Percentiles rank a stretch among this genome's conserved stretches.
Evolutionary conservation across 37 sponge, comb jelly and placozoan genomes (phyloP).

Genomic region (Halichondria panicea): DNA sequence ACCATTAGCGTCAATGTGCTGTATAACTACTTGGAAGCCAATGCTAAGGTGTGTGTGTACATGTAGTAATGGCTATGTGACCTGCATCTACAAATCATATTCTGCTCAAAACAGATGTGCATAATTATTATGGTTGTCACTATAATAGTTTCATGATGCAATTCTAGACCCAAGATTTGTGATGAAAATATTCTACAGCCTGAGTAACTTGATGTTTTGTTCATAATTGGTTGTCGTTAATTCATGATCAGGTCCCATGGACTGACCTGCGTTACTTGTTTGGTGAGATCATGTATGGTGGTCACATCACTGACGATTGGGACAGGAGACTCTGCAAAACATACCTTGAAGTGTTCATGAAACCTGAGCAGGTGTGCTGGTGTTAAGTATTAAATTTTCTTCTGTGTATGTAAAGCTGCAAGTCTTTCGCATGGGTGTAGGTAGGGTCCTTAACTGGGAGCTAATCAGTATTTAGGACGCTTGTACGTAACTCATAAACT

Average conservation of each 20-base stretch:
- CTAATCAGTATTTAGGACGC: too few species aligned
- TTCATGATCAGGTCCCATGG: conserved; percentile 99
- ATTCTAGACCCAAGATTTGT: too few species aligned
- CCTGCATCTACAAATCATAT: too few species aligned
- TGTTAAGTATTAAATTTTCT: too few species aligned
- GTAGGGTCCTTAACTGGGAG: too few species aligned
- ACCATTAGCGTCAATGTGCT: conserved; percentile 98
- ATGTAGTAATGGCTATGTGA: not conserved
- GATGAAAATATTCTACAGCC: not conserved
- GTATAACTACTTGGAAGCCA: conserved; percentile 98
- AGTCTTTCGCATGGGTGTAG: too few species aligned
- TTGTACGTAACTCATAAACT: not conserved
- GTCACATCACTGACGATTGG: conserved; percentile 99
- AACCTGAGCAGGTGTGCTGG: conserved; percentile 88
- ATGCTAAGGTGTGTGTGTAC: conserved; percentile 75
- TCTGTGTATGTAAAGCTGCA: too few species aligned
- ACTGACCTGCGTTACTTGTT: conserved; percentile 98
- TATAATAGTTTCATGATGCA: too few species aligned
- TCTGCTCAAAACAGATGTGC: too few species aligned
- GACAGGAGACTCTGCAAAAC: conserved; percentile 96
- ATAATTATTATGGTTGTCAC: too few species aligned
- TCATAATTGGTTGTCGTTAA: too few species aligned
- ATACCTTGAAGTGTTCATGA: conserved; percentile 96
- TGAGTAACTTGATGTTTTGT: not conserved
- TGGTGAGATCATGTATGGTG: conserved; percentile 99